Percentiles rank a stretch among this genome's conserved stretches.
These are phyloP conservation scores for Pandemis heparana DNA, from an alignment of 2,888 invertebrate genomes.

Conservation along the genomic window DNA sequence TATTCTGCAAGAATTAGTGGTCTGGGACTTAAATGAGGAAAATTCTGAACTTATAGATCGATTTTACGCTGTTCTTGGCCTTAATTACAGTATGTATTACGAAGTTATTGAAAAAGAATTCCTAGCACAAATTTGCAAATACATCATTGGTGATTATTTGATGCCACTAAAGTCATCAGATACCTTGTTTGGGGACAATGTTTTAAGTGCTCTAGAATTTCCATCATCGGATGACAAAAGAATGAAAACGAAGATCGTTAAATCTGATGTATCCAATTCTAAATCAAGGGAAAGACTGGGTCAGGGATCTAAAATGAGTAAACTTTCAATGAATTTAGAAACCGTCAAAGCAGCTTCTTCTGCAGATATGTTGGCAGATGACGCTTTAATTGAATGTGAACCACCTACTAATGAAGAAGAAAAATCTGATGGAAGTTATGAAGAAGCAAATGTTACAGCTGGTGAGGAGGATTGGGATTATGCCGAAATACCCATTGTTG, in stretches of 20 bases:
- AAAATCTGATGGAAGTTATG: slow-evolving; percentile 50
- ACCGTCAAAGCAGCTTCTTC: slow-evolving; percentile 61
- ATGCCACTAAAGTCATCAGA: slow-evolving; percentile 66
- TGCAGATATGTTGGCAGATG: slow-evolving; percentile 52
- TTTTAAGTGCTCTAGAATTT: slow-evolving; percentile 69
- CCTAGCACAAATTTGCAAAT: slow-evolving; percentile 79
- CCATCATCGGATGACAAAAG: slow-evolving; percentile 68
- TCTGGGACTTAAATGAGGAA: slow-evolving; percentile 74
- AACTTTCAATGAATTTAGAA: slow-evolving; percentile 59
- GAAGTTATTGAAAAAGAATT: slow-evolving; percentile 82
- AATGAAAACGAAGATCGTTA: slow-evolving; percentile 70
- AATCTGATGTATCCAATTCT: slow-evolving; percentile 61
- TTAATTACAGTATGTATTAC: slow-evolving; percentile 87
- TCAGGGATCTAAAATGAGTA: slow-evolving; percentile 63
- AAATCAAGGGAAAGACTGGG: slow-evolving; percentile 68
- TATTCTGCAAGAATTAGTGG: slow-evolving; percentile 71
- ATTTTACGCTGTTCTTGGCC: slow-evolving; percentile 85
- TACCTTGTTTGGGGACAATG: slow-evolving; percentile 74
- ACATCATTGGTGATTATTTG: slow-evolving; percentile 74
- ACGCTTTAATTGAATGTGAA: slow-evolving; percentile 51
- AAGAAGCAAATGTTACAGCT: slow-evolving; percentile 64
- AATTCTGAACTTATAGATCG: slow-evolving; percentile 82
- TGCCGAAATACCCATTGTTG: slow-evolving; percentile 70
- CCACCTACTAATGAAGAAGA: slow-evolving; percentile 56
- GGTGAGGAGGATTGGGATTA: slow-evolving; percentile 82